Evolutionary conservation across 2,797 vertebrate species (phyloP), one percentile per base, ranked within the genome.

Genomic region (Neosilurus hyrtlii): DNA sequence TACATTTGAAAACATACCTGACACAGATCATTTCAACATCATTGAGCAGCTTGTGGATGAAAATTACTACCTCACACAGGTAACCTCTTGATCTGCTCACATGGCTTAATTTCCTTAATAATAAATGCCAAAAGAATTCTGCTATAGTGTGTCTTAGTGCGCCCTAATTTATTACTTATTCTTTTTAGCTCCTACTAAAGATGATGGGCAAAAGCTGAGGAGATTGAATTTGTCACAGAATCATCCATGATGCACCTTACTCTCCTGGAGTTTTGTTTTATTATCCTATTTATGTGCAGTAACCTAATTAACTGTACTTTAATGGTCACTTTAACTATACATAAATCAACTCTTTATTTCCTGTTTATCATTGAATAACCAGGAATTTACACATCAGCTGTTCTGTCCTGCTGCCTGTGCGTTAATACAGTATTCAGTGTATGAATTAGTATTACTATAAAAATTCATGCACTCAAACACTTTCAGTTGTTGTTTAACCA

Each of bases 11-110:
- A 93, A 95, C 35, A 89, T 95, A 22, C 83, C 89, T 0, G 85
- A 94, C 88, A 94, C 94, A 0, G 94, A 95, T 87, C 95, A 95
- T 83, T 95, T 95, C 81, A 92, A 78, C 83, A 91, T 95, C 84
- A 93, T 94, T 2, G 95, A 95, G 87, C 91, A 91, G 43, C 89
- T 95, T 82, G 91, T 92, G 0, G 91, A 95, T 7, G 90, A 82
- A 30, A 90, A 95, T 11, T 94, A 94, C 87, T 88, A 89, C 78
- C 91, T 95, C 35, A 94, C 94, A 52, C 92, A 94, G 93, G 94
- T 94, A 88, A 57, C 24, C 9, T 2, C 62, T 16, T 66, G 43
- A 30, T 10, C 26, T 66, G n/a, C 56, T 82, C 35, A 75, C 7
- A 70, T 37, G 18, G 15, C 49, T 59, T 10, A n/a, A 43, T 71